phyloP scores from a whole-genome alignment of 2,888 invertebrate genomes.

The Brassicogethes aeneus region DNA sequence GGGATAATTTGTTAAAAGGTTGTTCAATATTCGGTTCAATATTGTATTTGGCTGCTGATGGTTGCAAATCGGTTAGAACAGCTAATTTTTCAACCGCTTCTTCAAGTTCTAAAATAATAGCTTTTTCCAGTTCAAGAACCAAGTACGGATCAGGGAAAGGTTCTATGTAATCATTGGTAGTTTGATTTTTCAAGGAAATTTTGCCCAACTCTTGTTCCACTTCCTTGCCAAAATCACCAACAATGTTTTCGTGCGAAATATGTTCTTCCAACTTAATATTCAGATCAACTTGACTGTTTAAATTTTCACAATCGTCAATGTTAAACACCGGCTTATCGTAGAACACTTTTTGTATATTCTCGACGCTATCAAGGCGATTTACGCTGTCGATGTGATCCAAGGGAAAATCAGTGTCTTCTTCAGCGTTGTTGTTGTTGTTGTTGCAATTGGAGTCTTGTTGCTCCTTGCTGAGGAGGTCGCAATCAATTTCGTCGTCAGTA shows the following conservation, averaged over 20 bases:
- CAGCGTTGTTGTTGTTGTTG: constrained; percentile 35
- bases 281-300: constrained; percentile 25
- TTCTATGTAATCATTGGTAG: constrained; percentile 1
- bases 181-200: constrained; percentile 31
- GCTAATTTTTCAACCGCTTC: constrained; percentile 36
- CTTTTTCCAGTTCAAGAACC: constrained; percentile 21
- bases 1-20: constrained; percentile 29
- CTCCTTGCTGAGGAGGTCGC: constrained; percentile 22
- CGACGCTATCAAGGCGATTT: constrained; percentile 43
- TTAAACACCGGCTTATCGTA: constrained; percentile 50
- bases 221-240: constrained; percentile 52
- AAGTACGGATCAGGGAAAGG: constrained; percentile 12
- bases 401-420: constrained; percentile 25
- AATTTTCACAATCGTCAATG: constrained; percentile 34
- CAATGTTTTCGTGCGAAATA: constrained; percentile 29
- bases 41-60: constrained; percentile 33
- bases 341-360: constrained; percentile 46
- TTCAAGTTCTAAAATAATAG: constrained; percentile 31
- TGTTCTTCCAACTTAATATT: constrained; percentile 25
- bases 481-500: constrained; percentile 42
- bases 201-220: constrained; percentile 50
- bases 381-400: constrained; percentile 42
- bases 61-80: constrained; percentile 30
- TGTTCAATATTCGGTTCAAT: constrained; percentile 35
- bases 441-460: constrained; percentile 32